Evolutionary conservation across 2,797 vertebrate species (phyloP).

Genomic region (Kryptolebias ocellatus): DNA sequence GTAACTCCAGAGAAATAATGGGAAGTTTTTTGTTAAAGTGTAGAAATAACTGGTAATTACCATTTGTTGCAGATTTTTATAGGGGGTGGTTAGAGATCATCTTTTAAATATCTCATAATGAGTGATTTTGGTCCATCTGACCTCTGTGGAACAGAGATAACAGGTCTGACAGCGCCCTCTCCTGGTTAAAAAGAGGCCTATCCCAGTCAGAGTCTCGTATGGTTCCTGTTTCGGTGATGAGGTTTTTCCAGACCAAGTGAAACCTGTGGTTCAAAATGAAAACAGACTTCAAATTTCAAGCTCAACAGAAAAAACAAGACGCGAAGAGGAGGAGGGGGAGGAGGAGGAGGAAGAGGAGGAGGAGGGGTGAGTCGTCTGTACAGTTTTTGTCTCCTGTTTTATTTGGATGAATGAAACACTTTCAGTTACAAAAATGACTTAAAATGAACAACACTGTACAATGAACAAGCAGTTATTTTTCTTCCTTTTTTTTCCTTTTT

Average conservation of each 20-base stretch:
- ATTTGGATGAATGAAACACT: constrained; percentile 89
- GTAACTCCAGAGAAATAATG: too few species aligned
- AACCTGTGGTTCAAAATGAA: constrained; percentile 41
- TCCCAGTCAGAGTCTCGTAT: background rate
- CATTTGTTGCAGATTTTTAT: too few species aligned
- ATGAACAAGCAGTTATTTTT: constrained; percentile 86
- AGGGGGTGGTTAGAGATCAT: too few species aligned
- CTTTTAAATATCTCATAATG: too few species aligned
- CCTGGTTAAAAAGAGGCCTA: constrained; percentile 22
- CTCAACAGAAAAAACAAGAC: background rate
- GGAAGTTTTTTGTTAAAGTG: too few species aligned
- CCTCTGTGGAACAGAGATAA: constrained; percentile 3
- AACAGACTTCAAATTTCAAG: background rate
- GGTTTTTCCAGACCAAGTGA: constrained; percentile 28
- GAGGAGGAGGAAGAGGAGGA: constrained; percentile 30
- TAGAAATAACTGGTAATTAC: too few species aligned
- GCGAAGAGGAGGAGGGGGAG: background rate
- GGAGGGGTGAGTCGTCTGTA: constrained; percentile 59
- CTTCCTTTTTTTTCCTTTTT: constrained; percentile 57
- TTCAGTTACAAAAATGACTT: constrained; percentile 91
- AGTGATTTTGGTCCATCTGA: too few species aligned
- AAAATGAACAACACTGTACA: constrained; percentile 90
- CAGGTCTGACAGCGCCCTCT: constrained; percentile 44
- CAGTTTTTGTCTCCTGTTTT: constrained; percentile 85
- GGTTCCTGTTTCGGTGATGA: constrained; percentile 16